A percentile compares a stretch with the other conserved stretches of the same genome.
These are phyloP conservation scores for Noctua janthina DNA, from an alignment of 2,888 invertebrate genomes.

Conservation along the genomic window DNA sequence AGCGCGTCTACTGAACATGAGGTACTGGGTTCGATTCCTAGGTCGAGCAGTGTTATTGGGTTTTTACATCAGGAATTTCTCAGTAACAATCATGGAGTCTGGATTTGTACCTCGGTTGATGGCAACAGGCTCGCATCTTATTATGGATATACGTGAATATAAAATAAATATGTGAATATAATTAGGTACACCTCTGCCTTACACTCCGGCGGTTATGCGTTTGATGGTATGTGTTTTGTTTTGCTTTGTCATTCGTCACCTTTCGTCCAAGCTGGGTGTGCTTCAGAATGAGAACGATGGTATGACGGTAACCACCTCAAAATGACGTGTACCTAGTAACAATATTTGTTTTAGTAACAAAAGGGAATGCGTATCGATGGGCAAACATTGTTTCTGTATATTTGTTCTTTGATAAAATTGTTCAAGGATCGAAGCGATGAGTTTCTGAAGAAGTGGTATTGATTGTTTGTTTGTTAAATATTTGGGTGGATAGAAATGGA, in stretches of 20 bases:
- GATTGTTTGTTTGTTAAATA: slow-evolving; percentile 8
- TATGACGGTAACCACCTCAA: background rate
- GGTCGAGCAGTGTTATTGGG: background rate
- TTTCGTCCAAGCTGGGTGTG: slow-evolving; percentile 42
- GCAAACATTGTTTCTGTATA: slow-evolving; percentile 35
- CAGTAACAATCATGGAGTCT: background rate
- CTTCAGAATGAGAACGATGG: background rate
- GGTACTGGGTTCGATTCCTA: background rate
- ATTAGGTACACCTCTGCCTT: background rate
- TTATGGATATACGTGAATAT: too few species aligned
- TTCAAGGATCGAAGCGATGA: slow-evolving; percentile 37
- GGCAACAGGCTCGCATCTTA: background rate
- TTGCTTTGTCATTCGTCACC: slow-evolving; percentile 25
- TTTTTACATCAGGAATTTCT: background rate
- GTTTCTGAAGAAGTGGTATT: slow-evolving; percentile 46
- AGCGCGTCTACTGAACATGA: background rate
- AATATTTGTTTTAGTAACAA: slow-evolving; percentile 41
- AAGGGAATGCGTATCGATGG: slow-evolving; percentile 41
- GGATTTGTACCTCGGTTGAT: too few species aligned
- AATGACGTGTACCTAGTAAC: slow-evolving; percentile 24
- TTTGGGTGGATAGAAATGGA: background rate
- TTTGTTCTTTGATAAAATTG: slow-evolving; percentile 58
- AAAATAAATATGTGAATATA: too few species aligned
- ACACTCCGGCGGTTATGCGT: background rate
- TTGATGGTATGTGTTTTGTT: background rate